A percentile compares a stretch with the other conserved stretches of the same genome.
Evolutionary conservation across 2,797 vertebrate genomes (phyloP).

Genomic region (Hephaestus fuliginosus): DNA sequence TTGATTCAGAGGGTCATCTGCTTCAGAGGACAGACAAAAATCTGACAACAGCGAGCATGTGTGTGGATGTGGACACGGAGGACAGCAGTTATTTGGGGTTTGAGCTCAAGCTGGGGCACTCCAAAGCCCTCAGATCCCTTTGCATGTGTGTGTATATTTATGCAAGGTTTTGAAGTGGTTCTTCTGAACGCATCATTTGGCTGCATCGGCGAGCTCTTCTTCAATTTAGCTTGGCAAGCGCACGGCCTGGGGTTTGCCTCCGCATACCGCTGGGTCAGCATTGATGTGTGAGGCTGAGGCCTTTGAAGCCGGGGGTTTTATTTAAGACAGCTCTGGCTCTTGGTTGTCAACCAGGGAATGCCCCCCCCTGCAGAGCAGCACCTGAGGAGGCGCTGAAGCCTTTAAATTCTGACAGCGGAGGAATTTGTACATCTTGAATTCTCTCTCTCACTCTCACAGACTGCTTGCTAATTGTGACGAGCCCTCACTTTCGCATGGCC

Average conservation of each 20-base stretch:
- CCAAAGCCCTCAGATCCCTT: constrained; percentile 59
- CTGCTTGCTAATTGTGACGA: constrained; percentile 38
- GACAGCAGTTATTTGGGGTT: constrained; percentile 71
- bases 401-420: constrained; percentile 14
- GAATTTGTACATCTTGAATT: constrained; percentile 21
- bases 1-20: constrained; percentile 6
- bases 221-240: constrained; percentile 83
- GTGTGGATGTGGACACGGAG: constrained; percentile 43
- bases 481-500: constrained; percentile 40
- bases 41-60: constrained; percentile 20
- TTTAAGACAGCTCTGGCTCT: constrained; percentile 56
- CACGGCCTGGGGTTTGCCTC: constrained; percentile 67
- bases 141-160: constrained; percentile 80
- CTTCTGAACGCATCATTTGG: constrained; percentile 85
- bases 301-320: constrained; percentile 74
- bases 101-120: constrained; percentile 69
- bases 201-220: constrained; percentile 80
- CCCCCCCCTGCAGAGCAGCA: constrained; percentile 29
- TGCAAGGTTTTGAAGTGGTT: constrained; percentile 82
- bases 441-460: background rate
- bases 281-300: constrained; percentile 72
- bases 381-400: constrained; percentile 40
- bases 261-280: constrained; percentile 76
- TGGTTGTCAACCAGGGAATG: constrained; percentile 22
- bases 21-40: constrained; percentile 23